Evolutionary conservation across 1,140 invertebrate species (phyloP).

Genomic region (Panagrolaimus sp.): DNA sequence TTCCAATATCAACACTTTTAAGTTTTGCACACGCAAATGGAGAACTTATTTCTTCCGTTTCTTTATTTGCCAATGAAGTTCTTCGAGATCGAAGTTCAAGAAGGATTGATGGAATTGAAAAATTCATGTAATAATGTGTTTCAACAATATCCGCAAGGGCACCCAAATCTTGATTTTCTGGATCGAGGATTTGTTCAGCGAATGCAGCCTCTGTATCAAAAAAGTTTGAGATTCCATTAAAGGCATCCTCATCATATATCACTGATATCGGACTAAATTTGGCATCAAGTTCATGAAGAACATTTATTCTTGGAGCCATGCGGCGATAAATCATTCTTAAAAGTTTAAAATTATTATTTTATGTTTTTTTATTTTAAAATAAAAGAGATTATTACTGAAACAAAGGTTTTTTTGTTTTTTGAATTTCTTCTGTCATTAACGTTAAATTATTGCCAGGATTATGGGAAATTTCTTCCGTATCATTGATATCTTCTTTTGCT

Average conservation of each 20-base stretch:
- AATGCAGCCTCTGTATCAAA: constrained; percentile 26
- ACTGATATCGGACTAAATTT: constrained; percentile 42
- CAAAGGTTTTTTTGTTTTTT: constrained; percentile 15
- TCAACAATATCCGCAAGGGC: constrained; percentile 10
- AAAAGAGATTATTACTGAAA: constrained; percentile 16
- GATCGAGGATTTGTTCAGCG: constrained; percentile 14
- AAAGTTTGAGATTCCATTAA: constrained; percentile 42
- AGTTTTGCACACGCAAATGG: constrained; percentile 33
- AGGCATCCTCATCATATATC: constrained; percentile 51
- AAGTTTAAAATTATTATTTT: not conserved
- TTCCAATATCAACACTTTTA: constrained; percentile 23
- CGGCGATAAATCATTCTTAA: constrained; percentile 53
- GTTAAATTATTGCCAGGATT: not conserved
- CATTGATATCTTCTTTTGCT: constrained; percentile 24
- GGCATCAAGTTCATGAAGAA: constrained; percentile 47
- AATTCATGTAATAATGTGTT: constrained; percentile 25
- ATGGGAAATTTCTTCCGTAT: not conserved
- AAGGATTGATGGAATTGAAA: constrained; percentile 18
- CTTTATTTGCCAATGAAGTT: constrained; percentile 20
- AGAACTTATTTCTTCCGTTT: constrained; percentile 15
- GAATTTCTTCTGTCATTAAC: not conserved
- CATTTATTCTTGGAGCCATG: constrained; percentile 41
- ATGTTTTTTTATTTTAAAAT: too few relatives aligned
- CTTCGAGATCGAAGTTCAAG: constrained; percentile 37
- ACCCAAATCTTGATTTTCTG: not conserved